Conservation (phyloP, 2,797 vertebrate genomes). For the Gastrophryne carolinensis region DNA sequence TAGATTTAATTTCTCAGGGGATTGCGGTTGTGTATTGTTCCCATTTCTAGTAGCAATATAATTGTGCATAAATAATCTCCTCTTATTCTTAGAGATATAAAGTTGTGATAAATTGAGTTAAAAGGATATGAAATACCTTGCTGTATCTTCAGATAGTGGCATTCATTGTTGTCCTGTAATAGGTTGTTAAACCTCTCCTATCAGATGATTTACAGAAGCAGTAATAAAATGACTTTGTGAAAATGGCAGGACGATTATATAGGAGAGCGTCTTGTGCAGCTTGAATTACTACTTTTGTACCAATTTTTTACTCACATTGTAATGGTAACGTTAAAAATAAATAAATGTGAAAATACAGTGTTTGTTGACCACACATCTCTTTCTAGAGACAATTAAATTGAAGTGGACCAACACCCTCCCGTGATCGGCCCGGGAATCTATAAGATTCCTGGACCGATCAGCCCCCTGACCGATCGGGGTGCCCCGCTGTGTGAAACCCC, state of each 20-base stretch:
- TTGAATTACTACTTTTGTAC: not conserved
- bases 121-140: slow-evolving; percentile 4
- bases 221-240: not conserved
- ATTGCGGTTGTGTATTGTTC: not conserved
- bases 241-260: not conserved
- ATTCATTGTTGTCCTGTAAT: slow-evolving; percentile 12
- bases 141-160: not conserved
- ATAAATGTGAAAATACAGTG: not conserved
- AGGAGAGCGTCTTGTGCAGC: not conserved
- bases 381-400: too few relatives aligned
- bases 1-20: not conserved
- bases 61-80: slow-evolving; percentile 8
- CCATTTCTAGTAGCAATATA: slow-evolving; percentile 6
- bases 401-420: too few relatives aligned
- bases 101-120: slow-evolving; percentile 11
- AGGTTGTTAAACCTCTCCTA: not conserved
- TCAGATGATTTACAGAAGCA: not conserved
- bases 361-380: not conserved
- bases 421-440: too few relatives aligned
- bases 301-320: not conserved
- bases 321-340: not conserved
- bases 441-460: too few relatives aligned
- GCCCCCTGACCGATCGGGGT: too few relatives aligned
- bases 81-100: not conserved
- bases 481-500: too few relatives aligned